phyloP scores from a whole-genome alignment of 2,888 invertebrate species.

The Calliopum simillimum region DNA sequence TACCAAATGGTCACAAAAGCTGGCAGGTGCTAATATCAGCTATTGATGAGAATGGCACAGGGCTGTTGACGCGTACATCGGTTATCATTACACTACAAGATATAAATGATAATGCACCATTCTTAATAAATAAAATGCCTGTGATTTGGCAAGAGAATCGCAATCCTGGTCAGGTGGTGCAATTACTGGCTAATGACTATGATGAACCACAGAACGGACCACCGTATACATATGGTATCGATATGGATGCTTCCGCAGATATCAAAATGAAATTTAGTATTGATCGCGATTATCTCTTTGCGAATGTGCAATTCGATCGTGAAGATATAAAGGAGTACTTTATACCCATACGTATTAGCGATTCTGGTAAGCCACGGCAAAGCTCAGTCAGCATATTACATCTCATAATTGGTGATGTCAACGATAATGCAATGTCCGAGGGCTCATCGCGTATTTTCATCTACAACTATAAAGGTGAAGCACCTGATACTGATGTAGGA shows the following conservation, averaged over 20 bases:
- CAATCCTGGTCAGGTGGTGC: slow-evolving; percentile 76
- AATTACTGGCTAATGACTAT: slow-evolving; percentile 81
- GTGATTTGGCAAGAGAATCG: slow-evolving; percentile 89
- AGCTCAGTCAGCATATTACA: slow-evolving; percentile 87
- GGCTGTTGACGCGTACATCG: slow-evolving; percentile 74
- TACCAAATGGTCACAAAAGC: slow-evolving; percentile 84
- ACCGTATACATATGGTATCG: slow-evolving; percentile 78
- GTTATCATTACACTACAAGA: slow-evolving; percentile 80
- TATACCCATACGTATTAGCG: slow-evolving; percentile 90
- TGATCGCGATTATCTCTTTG: slow-evolving; percentile 75
- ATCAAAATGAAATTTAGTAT: slow-evolving; percentile 80
- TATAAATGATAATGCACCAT: slow-evolving; percentile 95
- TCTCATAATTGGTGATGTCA: slow-evolving; percentile 93
- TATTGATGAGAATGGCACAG: slow-evolving; percentile 79
- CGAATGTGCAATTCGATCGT: slow-evolving; percentile 84
- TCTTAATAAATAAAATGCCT: slow-evolving; percentile 81
- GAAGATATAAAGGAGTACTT: slow-evolving; percentile 88
- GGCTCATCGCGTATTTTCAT: slow-evolving; percentile 93
- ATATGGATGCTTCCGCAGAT: slow-evolving; percentile 73
- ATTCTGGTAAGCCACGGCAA: slow-evolving; percentile 80
- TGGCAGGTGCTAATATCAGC: slow-evolving; percentile 84
- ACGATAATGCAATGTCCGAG: slow-evolving; percentile 90
- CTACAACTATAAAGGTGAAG: slow-evolving; percentile 91
- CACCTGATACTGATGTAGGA: slow-evolving; percentile 87
- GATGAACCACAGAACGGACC: slow-evolving; percentile 87